A percentile compares a stretch with the other conserved stretches of the same genome.
Evolutionary conservation across 2,888 invertebrate genomes (phyloP).

Genomic region (Dynastes tityus): DNA sequence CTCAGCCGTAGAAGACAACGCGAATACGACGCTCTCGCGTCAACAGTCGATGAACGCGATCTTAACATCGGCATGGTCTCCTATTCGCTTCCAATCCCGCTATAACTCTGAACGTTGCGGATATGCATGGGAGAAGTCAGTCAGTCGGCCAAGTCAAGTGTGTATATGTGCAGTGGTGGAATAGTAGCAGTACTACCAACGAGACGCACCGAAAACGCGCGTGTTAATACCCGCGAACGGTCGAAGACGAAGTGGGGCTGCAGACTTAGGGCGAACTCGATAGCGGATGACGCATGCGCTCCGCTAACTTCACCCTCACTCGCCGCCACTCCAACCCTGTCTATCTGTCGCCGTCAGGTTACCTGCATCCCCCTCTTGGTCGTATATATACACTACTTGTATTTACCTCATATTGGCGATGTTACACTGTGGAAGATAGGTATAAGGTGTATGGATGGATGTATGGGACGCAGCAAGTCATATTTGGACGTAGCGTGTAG

Average conservation of each 20-base stretch:
- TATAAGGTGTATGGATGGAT: not conserved
- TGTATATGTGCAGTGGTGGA: too few species aligned
- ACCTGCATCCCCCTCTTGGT: slow-evolving; percentile 71
- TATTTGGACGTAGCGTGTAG: too few species aligned
- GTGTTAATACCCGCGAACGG: slow-evolving; percentile 59
- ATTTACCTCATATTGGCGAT: not conserved
- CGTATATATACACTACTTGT: slow-evolving; percentile 2
- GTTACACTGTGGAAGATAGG: not conserved
- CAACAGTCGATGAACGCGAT: not conserved
- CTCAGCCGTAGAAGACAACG: too few species aligned
- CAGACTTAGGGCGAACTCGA: slow-evolving; percentile 68
- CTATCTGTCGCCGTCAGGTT: slow-evolving; percentile 70
- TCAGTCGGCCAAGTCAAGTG: slow-evolving; percentile 1
- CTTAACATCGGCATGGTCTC: not conserved
- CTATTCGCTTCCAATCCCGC: not conserved
- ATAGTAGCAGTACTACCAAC: too few species aligned
- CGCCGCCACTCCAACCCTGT: slow-evolving; percentile 62
- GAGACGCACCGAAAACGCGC: slow-evolving; percentile 46
- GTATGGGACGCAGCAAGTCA: not conserved
- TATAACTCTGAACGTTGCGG: too few species aligned
- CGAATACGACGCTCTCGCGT: not conserved
- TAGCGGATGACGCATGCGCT: slow-evolving; percentile 71
- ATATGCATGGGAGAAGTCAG: not conserved
- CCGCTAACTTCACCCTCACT: slow-evolving; percentile 56
- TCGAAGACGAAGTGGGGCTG: slow-evolving; percentile 69